Evolutionary conservation across 2,113 vertebrate species (phyloP).

Genomic region (Ondatra zibethicus): DNA sequence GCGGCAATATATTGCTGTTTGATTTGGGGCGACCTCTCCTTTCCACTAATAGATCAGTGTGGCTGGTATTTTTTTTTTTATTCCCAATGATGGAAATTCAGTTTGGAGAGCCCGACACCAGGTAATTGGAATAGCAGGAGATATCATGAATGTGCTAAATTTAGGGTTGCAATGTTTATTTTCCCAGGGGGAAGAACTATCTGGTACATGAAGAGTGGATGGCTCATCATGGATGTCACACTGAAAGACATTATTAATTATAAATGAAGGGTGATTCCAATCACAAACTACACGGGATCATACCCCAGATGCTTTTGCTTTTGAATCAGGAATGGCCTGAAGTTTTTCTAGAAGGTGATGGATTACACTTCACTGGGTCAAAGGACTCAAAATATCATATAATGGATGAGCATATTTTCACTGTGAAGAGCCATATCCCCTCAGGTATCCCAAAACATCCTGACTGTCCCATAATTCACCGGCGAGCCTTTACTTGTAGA

Average conservation of each 20-base stretch:
- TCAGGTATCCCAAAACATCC: neutral
- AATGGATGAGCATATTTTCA: neutral
- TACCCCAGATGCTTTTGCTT: neutral
- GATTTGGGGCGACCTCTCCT: constrained; percentile 57
- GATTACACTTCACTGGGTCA: neutral
- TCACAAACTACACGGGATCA: neutral
- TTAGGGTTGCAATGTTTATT: neutral
- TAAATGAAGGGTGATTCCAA: neutral
- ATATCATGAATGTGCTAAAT: neutral
- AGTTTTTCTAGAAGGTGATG: neutral
- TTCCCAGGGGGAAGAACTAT: neutral
- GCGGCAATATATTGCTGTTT: constrained; percentile 52
- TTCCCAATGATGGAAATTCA: constrained; percentile 50
- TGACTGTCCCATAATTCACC: accelerated
- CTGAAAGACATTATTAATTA: neutral
- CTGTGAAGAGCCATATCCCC: neutral
- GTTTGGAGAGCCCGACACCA: neutral
- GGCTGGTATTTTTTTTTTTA: neutral
- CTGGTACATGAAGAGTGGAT: neutral
- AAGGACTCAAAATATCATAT: neutral
- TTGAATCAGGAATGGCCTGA: neutral
- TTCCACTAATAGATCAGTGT: constrained; percentile 27
- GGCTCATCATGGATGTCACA: neutral
- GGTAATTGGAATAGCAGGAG: neutral
- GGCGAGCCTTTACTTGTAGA: neutral